A percentile compares a stretch with the other conserved stretches of the same genome.
These are phyloP conservation scores for Diloba caeruleocephala DNA, from an alignment of 2,888 invertebrate genomes.

Conservation along the genomic window DNA sequence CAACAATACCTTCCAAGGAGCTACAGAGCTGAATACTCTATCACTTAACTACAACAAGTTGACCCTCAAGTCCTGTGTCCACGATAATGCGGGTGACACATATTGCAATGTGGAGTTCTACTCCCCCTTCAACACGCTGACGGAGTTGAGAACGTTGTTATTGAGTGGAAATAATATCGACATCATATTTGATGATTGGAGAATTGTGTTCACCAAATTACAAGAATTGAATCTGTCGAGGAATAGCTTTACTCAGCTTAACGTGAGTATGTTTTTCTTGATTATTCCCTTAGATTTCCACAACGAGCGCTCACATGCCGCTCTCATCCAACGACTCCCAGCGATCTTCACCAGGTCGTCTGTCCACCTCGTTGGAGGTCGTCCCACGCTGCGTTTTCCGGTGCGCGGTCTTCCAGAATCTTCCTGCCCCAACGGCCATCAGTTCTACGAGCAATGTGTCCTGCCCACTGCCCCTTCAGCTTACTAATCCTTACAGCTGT, in stretches of 20 bases:
- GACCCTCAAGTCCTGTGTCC: background rate
- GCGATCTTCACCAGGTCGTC: no score
- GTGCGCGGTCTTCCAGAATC: no score
- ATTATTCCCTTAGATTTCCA: background rate
- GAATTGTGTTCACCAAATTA: background rate
- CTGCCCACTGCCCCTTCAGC: no score
- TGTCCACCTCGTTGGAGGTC: no score
- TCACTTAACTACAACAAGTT: slow-evolving; percentile 55
- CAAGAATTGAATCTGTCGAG: slow-evolving; percentile 18
- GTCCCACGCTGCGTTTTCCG: no score
- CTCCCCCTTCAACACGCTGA: slow-evolving; percentile 22
- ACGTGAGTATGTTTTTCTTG: slow-evolving; percentile 27
- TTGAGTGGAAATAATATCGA: slow-evolving; percentile 29
- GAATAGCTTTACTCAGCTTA: slow-evolving; percentile 17
- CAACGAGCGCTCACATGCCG: no score
- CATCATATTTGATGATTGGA: slow-evolving; percentile 40
- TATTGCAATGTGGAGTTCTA: background rate
- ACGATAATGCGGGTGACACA: background rate
- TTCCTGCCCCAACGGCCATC: no score
- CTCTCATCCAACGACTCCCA: no score
- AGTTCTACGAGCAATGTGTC: no score
- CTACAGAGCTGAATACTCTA: slow-evolving; percentile 17
- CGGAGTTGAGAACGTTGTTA: slow-evolving; percentile 11
- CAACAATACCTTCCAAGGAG: slow-evolving; percentile 23
- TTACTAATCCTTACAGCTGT: no score